Evolutionary conservation across 2,797 vertebrate genomes (phyloP), one percentile per base, ranked within the genome.

Genomic region (Parauchenoglanis punctatus): DNA sequence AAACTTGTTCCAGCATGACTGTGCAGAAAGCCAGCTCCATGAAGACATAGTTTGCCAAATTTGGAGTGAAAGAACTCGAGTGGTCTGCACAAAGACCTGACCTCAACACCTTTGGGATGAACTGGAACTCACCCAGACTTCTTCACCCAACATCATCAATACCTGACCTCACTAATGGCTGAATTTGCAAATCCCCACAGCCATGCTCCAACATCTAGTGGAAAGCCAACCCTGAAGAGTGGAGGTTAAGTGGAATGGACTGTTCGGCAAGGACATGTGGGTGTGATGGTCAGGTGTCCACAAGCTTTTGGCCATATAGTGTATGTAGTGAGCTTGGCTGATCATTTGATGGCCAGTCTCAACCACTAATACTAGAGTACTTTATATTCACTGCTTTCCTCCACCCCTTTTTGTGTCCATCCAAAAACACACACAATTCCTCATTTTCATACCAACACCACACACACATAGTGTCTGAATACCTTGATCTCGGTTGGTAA

Each of bases 401-500:
- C 25, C 40, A 85, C 44, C 23, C 70, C 61, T 87, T 67, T 86
- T 77, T 11, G 54, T 52, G 40, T 70, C 61, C 35, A 52, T 84
- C 59, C 65, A 70, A 70, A 72, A 56, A 63, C 82, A 72, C 28
- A 61, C 54, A 68, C 75, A 54, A 56, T 35, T 23, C 28, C 46
- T 31, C 59, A 40, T 68, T 72, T 63, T 52, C 78, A 68, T 67
- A 58, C 63, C 56, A 54, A 70, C 76, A 65, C 76, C 84, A 61
- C 52, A 61, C 56, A 40, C 86, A 87, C 75, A 67, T n/a, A 44
- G n/a, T 18, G 81, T 82, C 86, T 56, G 25, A n/a, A 83, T 54
- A 76, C 82, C 70, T 85, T 87, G 63, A 87, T 81, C 83, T 85
- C 67, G 17, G 83, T 40, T 6, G 23, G 63, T 52, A 81, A 88